Evolutionary conservation across 2,113 vertebrate genomes (phyloP).

Genomic region (human (Homo sapiens)): DNA sequence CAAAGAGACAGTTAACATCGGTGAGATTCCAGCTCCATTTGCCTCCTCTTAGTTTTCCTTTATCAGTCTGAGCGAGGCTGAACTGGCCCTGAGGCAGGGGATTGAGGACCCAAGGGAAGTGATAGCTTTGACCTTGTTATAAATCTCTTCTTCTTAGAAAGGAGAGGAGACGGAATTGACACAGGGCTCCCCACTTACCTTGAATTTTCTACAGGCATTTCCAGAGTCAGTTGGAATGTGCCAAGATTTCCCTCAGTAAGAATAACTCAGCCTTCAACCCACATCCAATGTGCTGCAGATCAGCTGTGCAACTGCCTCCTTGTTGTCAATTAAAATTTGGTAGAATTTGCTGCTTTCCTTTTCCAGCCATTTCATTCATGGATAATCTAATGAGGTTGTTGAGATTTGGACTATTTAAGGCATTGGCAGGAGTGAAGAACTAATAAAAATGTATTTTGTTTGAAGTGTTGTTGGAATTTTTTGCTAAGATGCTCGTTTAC

Average conservation of each 20-base stretch:
- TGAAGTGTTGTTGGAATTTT: neutral
- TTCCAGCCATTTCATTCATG: slow-evolving; percentile 3
- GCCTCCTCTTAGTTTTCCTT: neutral
- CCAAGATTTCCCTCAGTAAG: neutral
- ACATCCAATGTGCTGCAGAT: neutral
- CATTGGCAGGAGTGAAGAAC: neutral
- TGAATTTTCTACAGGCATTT: slow-evolving; percentile 7
- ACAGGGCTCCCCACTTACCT: neutral
- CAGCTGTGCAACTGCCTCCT: neutral
- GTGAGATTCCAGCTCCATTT: neutral
- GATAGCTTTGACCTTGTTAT: neutral
- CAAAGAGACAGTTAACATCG: neutral
- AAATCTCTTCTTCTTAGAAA: neutral
- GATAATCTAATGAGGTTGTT: neutral
- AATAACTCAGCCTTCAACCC: neutral
- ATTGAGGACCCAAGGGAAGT: no score
- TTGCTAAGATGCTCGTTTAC: neutral
- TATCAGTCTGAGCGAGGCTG: neutral
- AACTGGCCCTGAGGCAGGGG: neutral
- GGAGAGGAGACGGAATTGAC: no score
- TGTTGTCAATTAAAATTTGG: neutral
- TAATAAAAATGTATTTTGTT: neutral
- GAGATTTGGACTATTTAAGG: neutral
- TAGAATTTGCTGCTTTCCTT: neutral
- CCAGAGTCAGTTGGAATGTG: neutral